Evolutionary conservation across 2,113 vertebrate genomes (phyloP), one percentile per base, ranked within the genome.

Genomic region (Ptilorrhoa leucosticta): DNA sequence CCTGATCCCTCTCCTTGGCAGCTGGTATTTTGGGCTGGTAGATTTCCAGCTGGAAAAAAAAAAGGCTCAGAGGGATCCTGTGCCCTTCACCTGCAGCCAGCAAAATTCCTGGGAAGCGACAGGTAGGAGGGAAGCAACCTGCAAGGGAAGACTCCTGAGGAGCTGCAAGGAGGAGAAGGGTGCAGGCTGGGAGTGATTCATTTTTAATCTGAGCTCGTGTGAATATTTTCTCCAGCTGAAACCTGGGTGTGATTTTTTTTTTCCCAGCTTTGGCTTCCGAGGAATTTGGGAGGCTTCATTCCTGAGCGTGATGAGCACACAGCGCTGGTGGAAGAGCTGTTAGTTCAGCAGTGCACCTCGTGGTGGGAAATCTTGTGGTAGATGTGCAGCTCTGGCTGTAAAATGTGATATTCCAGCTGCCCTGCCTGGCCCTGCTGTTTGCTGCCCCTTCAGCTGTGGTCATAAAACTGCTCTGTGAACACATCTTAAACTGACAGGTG

Each of bases 251-350:
- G 60, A 26, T 48, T 64, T 87, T 89, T 72, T 82, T 77, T 63
- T 10, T 5, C 3, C 47, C 42, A 44, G 35, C 35, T 86, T 86
- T 70, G 89, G 76, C 86, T 86, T 86, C 88, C 0, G 2, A 90
- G 83, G 93, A 94, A 92, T 96, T 63, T 51, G 76, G 68, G 86
- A 94, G 92, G 75, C 39, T 90, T 80, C 68, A 35, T 93, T 97
- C 92, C 86, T 58, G 63, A 83, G 76, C 1, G 0, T 20, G 85
- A 39, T 77, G 92, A 94, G 66, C 45, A 50, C 48, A 14, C 16
- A 70, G 23, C 3, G 0, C 31, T 88, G 79, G 64, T 78, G 82
- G 92, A 83, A 82, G 71, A 47, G 69, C 31, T 11, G 6, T 54
- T 48, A 82, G 40, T 30, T 90, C 90, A 93, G 88, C 66, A 83